Conservation (phyloP, 2,797 vertebrate genomes). For the Botia kubotai region DNA sequence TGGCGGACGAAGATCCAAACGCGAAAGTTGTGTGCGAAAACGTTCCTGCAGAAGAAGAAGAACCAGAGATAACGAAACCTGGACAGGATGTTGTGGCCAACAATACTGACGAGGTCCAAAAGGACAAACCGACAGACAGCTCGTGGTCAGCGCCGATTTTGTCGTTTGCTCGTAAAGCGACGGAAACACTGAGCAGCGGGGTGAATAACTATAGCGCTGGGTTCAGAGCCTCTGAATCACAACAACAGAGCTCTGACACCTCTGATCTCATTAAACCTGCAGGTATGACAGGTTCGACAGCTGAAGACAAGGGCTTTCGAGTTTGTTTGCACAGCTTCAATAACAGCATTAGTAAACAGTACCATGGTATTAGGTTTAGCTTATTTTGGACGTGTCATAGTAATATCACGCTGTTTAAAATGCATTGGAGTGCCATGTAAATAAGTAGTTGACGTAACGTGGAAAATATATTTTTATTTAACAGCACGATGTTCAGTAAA, state of each 20-base stretch:
- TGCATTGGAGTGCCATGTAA: too few species aligned
- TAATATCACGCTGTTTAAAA: too few species aligned
- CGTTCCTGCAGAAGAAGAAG: slow-evolving; percentile 43
- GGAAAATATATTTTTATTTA: too few species aligned
- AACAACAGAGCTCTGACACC: slow-evolving; percentile 59
- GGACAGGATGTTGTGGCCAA: neutral
- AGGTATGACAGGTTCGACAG: slow-evolving; percentile 61
- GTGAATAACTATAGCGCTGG: slow-evolving; percentile 82
- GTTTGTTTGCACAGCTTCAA: neutral
- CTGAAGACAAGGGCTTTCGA: neutral
- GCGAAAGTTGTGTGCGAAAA: slow-evolving; percentile 66
- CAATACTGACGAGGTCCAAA: slow-evolving; percentile 21
- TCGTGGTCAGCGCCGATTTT: slow-evolving; percentile 88
- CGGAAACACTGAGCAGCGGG: slow-evolving; percentile 86
- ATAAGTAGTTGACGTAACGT: too few species aligned
- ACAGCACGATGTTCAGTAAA: too few species aligned
- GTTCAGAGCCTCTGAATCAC: neutral
- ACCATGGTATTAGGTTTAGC: too few species aligned
- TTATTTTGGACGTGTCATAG: too few species aligned
- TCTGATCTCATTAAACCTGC: slow-evolving; percentile 54
- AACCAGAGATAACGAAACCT: slow-evolving; percentile 36
- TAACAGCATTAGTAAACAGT: too few species aligned
- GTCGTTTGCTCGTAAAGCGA: slow-evolving; percentile 89
- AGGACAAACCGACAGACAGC: slow-evolving; percentile 68
- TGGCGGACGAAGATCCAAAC: slow-evolving; percentile 79